Evolutionary conservation across 1,140 invertebrate species (phyloP).

Genomic region (Triops longicaudatus): DNA sequence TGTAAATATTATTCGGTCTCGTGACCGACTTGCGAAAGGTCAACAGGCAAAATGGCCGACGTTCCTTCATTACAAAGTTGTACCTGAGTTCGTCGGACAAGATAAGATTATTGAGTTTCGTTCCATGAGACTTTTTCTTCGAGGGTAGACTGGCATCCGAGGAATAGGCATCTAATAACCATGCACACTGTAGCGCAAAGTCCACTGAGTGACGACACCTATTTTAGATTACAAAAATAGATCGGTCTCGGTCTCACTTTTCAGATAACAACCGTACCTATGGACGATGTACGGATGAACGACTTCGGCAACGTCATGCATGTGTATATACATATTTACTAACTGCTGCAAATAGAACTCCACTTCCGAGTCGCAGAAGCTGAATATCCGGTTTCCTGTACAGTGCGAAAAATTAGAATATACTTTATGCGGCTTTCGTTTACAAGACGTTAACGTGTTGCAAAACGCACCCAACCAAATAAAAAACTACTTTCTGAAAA

Average conservation of each 20-base stretch:
- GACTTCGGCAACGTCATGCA: constrained; percentile 89
- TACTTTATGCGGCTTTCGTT: neutral
- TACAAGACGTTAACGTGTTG: neutral
- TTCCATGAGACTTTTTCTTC: constrained; percentile 74
- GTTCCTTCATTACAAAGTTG: neutral
- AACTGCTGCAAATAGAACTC: constrained; percentile 97
- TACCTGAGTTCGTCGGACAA: constrained; percentile 71
- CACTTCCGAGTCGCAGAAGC: constrained; percentile 80
- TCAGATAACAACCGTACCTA: constrained; percentile 42
- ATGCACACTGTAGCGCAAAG: constrained; percentile 90
- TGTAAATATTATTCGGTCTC: neutral
- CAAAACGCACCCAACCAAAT: neutral
- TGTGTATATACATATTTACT: constrained; percentile 97
- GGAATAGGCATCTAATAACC: constrained; percentile 90
- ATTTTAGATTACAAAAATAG: constrained; percentile 33
- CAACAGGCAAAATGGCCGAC: neutral
- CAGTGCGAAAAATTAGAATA: constrained; percentile 30
- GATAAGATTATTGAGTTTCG: constrained; percentile 79
- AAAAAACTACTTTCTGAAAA: too few species aligned
- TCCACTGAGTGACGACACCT: constrained; percentile 88
- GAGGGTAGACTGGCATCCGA: constrained; percentile 57
- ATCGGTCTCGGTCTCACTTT: neutral
- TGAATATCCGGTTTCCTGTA: constrained; percentile 87
- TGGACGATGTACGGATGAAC: constrained; percentile 90
- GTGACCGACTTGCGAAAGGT: neutral